A percentile compares a stretch with the other conserved stretches of the same genome.
These are phyloP conservation scores for Semicossyphus pulcher DNA, from an alignment of 2,113 vertebrate genomes.

Conservation along the genomic window DNA sequence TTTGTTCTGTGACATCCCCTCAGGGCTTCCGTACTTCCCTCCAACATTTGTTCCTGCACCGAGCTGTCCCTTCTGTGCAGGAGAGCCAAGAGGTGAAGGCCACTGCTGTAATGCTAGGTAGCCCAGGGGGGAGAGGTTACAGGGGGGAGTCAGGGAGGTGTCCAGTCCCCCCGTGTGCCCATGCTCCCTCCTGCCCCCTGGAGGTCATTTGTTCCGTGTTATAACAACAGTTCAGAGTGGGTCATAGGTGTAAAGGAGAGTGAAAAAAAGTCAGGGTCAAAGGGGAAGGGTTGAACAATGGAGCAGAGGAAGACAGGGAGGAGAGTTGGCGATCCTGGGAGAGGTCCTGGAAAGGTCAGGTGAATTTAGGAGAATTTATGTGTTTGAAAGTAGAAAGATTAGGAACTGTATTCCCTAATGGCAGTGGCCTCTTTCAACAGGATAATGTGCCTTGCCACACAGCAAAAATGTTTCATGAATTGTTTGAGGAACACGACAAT, in stretches of 20 bases:
- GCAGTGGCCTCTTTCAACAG: no score
- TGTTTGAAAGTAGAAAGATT: no score
- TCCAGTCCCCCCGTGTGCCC: neutral
- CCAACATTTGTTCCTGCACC: constrained; percentile 2
- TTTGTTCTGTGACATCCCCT: constrained; percentile 51
- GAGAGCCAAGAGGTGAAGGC: constrained; percentile 14
- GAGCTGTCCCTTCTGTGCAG: constrained; percentile 26
- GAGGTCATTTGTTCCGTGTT: constrained; percentile 11
- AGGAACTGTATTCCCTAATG: no score
- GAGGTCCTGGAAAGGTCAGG: neutral
- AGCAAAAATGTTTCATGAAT: no score
- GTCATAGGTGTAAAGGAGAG: neutral
- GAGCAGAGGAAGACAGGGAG: neutral
- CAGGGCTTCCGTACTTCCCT: constrained; percentile 30
- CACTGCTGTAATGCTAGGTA: no score
- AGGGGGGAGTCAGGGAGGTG: neutral
- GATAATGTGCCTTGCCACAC: no score
- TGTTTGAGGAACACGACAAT: no score
- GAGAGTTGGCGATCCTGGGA: neutral
- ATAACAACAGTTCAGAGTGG: neutral
- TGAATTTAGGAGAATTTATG: neutral
- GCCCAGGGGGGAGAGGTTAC: neutral
- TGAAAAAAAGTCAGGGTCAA: neutral
- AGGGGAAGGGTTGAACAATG: neutral
- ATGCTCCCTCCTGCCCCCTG: neutral